Evolutionary conservation across 2,888 invertebrate species (phyloP), one percentile per base, ranked within the genome.

Genomic region (Spodoptera picta): DNA sequence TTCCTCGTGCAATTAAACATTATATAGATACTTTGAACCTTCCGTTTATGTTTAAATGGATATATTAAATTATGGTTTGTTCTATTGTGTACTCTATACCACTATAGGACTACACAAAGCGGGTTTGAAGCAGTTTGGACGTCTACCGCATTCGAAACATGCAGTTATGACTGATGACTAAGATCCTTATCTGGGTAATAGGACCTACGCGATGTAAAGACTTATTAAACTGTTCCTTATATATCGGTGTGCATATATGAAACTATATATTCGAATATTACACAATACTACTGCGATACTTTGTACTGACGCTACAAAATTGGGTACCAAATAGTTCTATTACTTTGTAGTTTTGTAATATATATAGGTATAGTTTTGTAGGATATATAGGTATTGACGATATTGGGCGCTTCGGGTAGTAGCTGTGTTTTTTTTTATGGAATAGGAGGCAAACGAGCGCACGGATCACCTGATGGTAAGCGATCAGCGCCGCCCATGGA

Each of bases 161-260:
- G 79, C 65, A 60, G 45, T 62, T 69, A 71, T 60, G 61, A 57
- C 50, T 57, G 56, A 67, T 54, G 46, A 47, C 48, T 27, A 41
- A 65, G 77, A 76, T 79, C 64, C 60, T 46, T 77, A 75, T 79
- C 75, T 63, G 50, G 55, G 46, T 63, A 63, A 73, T 73, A 73
- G 56, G 41, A 66, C 50, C 60, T 56, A 53, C 54, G 14, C 60
- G 61, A 43, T 73, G 55, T 49, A 10, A 46, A 7, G 36, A 50
- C 12, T 53, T 53, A 43, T n/a, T 41, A 58, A 53, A 42, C 44
- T 31, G 12, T 42, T 23, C 41, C n/a, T 10, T 19, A 47, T 60
- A 54, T 11, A 0, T 10, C 12, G 53, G 31, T 53, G 24, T 51
- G 47, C 47, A 66, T 44, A 9, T 36, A 7, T 6, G 9, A 2